Evolutionary conservation across 2,797 vertebrate genomes (phyloP), one percentile per base, ranked within the genome.

Genomic region (Spatula versicolor): DNA sequence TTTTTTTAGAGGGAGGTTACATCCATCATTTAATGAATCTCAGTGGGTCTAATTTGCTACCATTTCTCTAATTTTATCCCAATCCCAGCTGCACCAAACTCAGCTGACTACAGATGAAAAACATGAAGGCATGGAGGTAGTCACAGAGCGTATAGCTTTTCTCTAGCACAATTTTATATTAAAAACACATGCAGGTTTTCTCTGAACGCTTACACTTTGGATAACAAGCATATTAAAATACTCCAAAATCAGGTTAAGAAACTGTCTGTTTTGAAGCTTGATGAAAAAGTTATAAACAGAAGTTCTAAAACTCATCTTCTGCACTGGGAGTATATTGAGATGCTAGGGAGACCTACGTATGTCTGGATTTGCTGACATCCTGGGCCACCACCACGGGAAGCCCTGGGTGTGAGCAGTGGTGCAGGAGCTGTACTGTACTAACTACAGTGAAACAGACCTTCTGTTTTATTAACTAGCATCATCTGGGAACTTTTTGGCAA

Each of bases 281-380:
- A 78, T 8, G 52, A 31, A 31, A 41, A 13, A 58, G 30, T 12
- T 59, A 26, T 17, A 56, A 81, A 56, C 13, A 67, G 3, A 41
- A 45, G 21, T 41, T 28, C 43, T 48, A 54, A 76, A 83, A 30
- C 7, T 54, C 41, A 60, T 46, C 55, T 68, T 33, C 21, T 62
- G 71, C 35, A 68, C 37, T 1, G 2, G 22, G n/a, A 19, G 3
- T 6, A 15, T 33, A 35, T 37, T 8, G 33, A 83, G 35, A 75
- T 20, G 37, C 18, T 45, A 37, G 1, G 35, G 25, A 71, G 30
- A 63, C 35, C 45, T 75, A 55, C 0, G 0, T 1, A 0, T 45
- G 39, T 45, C 6, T 83, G 45, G 73, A 23, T 91, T 81, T 73
- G 20, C 4, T 55, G 48, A 39, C 30, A 41, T 35, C 54, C 50